Conservation (phyloP, 2,888 invertebrate species). For the Melinopterus prodromus region DNA sequence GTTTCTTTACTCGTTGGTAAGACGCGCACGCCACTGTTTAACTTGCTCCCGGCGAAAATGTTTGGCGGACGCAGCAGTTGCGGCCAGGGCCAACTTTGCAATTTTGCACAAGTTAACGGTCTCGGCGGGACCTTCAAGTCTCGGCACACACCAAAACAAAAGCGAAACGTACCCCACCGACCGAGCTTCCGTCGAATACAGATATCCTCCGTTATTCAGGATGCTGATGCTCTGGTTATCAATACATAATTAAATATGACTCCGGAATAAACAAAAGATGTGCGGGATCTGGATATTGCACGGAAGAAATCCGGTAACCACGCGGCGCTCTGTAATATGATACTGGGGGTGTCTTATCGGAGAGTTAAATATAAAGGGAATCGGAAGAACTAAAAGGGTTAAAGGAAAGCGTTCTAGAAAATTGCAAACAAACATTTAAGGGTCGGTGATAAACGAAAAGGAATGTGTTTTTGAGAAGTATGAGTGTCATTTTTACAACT, state of each 20-base stretch:
- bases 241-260: constrained; percentile 51
- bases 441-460: too few relatives aligned
- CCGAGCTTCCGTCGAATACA: constrained; percentile 46
- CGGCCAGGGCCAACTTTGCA: not conserved
- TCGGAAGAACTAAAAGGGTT: too few relatives aligned
- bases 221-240: constrained; percentile 48
- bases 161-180: constrained; percentile 41
- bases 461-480: too few relatives aligned
- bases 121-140: not conserved
- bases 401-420: too few relatives aligned
- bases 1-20: not conserved
- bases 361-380: too few relatives aligned
- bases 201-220: constrained; percentile 48
- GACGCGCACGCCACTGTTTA: not conserved
- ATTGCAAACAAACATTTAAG: too few relatives aligned
- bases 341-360: too few relatives aligned
- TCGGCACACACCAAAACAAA: constrained; percentile 40
- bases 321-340: too few relatives aligned
- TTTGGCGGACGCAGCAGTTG: not conserved
- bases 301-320: too few relatives aligned
- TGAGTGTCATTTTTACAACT: too few relatives aligned
- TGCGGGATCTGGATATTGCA: too few relatives aligned
- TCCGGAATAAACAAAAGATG: constrained; percentile 49
- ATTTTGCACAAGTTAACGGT: not conserved
- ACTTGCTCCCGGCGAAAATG: not conserved